Evolutionary conservation across 2,797 vertebrate species (phyloP).

Genomic region (Ficedula albicollis): DNA sequence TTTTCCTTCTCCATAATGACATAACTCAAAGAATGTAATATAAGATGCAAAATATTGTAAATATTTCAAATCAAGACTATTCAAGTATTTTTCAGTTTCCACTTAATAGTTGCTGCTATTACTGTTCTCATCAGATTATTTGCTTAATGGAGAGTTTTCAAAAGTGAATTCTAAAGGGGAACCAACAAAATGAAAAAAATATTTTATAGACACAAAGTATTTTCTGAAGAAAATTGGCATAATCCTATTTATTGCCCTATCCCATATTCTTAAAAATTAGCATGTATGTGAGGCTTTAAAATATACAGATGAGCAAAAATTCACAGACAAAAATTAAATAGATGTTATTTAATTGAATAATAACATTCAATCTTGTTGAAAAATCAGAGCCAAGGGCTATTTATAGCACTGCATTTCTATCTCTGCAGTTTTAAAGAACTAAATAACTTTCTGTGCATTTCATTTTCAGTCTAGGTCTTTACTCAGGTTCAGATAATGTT

Average conservation of each 20-base stretch:
- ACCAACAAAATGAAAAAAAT: neutral
- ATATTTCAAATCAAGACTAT: neutral
- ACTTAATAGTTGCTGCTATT: neutral
- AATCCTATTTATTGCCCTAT: neutral
- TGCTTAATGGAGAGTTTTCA: neutral
- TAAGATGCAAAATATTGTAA: neutral
- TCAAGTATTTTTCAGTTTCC: neutral
- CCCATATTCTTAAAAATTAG: neutral
- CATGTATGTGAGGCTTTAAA: neutral
- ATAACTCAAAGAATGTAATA: neutral
- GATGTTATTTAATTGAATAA: neutral
- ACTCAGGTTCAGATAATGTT: neutral
- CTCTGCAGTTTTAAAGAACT: neutral
- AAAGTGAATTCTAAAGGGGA: neutral
- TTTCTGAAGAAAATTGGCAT: neutral
- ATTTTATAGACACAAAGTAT: neutral
- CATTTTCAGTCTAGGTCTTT: neutral
- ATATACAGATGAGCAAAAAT: neutral
- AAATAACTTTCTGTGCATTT: neutral
- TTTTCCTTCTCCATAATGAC: neutral
- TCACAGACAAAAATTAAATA: neutral
- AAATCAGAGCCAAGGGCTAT: neutral
- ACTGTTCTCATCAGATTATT: neutral
- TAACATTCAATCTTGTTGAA: neutral
- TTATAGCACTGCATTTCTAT: neutral